A percentile compares a stretch with the other conserved stretches of the same genome.
Conservation (phyloP, 2,888 invertebrate genomes). For the Coelinius sp. region DNA sequence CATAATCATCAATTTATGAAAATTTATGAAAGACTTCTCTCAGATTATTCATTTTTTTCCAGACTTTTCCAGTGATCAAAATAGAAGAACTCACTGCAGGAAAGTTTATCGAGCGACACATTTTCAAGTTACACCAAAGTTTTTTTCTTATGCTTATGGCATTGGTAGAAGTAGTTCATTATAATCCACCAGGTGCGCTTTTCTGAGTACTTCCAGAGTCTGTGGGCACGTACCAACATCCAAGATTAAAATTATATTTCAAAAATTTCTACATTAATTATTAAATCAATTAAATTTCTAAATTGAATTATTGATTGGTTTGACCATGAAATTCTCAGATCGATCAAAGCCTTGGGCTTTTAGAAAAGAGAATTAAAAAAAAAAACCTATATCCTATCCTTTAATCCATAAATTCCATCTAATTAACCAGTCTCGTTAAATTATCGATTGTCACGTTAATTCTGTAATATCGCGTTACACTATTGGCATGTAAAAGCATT, state of each 20-base stretch:
- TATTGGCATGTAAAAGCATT: background rate
- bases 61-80: constrained; percentile 7
- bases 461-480: background rate
- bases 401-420: background rate
- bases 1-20: no score
- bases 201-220: background rate
- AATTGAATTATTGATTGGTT: no score
- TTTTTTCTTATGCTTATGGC: background rate
- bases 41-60: constrained; percentile 19
- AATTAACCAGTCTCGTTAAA: background rate
- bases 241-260: no score
- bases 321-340: no score
- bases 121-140: constrained; percentile 46
- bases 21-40: no score
- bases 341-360: no score
- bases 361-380: no score
- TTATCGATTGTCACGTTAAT: background rate
- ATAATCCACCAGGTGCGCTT: constrained; percentile 46
- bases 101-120: constrained; percentile 52
- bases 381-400: background rate
- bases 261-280: background rate
- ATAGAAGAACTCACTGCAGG: background rate
- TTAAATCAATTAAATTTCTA: no score
- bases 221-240: no score
- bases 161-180: constrained; percentile 47